Base-by-base conservation (phyloP, 92 coral and sea anemone species). In the Epizoanthus rinbou region DNA sequence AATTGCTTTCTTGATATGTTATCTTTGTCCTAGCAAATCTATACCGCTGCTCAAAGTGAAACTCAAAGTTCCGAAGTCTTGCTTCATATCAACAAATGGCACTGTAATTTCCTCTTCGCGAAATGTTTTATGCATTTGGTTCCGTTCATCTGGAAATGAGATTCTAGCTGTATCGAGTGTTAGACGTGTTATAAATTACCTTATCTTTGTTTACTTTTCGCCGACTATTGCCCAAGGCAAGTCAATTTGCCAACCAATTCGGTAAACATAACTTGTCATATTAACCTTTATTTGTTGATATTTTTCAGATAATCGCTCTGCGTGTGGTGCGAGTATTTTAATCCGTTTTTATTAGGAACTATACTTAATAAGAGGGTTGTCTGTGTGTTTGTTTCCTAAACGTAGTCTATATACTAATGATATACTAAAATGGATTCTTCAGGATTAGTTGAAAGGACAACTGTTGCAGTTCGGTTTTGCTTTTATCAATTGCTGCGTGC, bases 231-330 rank as follows among this genome's bases (percentile, higher is more conserved):
- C 31, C 6, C 35, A 28, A 7, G 67, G 80, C 41, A 75, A 75
- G 50, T 16, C 64, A 75, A 33, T 33, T 75, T 78, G 10, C 59
- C 33, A 71, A 13, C 17, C 76, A 75, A 22, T 62, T 78, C 43
- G 16, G 66, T 62, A 18, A 63, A 19, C 45, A 62, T 62, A 41
- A 21, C 82, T 57, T n/a, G 5, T 39, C 70, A 60, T 63, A 62
- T 62, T 37, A 78, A 57, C 43, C 43, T 10, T 62, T 62, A 63
- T 35, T 63, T 78, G 71, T 78, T 78, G 63, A 78, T 57, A 63
- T 28, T 78, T 78, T 41, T 62, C 70, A 28, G 82, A 65, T 78
- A 78, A 78, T 78, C 56, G 82, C 82, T 41, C 71, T 19, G 56
- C 82, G 28, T 78, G 82, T 62, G 82, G 82, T 22, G 57, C 25